phyloP scores from a whole-genome alignment of 2,888 invertebrate genomes.

The Omphaloscelis lunosa region DNA sequence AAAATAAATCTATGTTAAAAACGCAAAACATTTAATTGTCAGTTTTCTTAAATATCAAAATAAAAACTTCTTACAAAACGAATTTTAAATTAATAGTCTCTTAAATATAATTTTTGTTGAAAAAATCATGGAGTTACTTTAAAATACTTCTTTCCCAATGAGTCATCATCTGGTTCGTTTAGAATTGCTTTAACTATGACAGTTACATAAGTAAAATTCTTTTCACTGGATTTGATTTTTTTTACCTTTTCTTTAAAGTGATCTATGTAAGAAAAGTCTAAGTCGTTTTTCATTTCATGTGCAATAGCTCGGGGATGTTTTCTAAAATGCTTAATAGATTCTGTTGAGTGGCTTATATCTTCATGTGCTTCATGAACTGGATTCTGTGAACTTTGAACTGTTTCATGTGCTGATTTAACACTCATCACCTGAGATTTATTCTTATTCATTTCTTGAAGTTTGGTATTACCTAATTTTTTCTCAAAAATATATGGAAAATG shows the following conservation, averaged over 20 bases:
- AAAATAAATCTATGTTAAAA: not conserved
- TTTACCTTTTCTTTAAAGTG: slow-evolving; percentile 15
- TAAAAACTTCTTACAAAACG: slow-evolving; percentile 22
- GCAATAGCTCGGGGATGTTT: not conserved
- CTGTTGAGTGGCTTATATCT: not conserved
- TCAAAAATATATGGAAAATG: slow-evolving; percentile 60
- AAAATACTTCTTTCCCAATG: not conserved
- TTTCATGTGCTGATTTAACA: not conserved
- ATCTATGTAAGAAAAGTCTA: slow-evolving; percentile 31
- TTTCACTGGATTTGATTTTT: not conserved
- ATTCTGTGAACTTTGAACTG: not conserved
- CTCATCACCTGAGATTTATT: not conserved
- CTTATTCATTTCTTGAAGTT: not conserved
- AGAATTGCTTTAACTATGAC: slow-evolving; percentile 16
- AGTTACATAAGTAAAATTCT: slow-evolving; percentile 12
- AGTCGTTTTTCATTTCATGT: slow-evolving; percentile 28
- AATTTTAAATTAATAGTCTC: not conserved
- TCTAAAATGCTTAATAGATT: not conserved
- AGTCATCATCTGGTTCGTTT: slow-evolving; percentile 11
- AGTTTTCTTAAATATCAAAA: slow-evolving; percentile 24
- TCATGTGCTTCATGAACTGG: not conserved
- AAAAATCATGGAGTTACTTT: not conserved
- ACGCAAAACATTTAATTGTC: not conserved
- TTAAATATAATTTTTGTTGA: not conserved
- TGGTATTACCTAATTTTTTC: slow-evolving; percentile 13